A percentile compares a stretch with the other conserved stretches of the same genome.
Conservation (phyloP, 2,113 vertebrate genomes). For the Poicephalus gulielmi region DNA sequence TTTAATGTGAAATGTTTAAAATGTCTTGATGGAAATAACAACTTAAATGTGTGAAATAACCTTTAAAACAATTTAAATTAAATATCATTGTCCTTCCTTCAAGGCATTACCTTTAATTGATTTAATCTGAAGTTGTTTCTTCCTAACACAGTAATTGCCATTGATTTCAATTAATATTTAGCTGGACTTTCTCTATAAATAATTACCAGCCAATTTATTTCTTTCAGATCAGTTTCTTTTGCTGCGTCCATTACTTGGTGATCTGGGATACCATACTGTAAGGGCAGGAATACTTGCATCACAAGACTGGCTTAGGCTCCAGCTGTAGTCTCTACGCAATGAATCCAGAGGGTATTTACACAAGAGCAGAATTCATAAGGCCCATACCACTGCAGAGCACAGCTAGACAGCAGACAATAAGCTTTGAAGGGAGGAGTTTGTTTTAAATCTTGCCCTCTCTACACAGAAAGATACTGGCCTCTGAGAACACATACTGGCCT, state of each 20-base stretch:
- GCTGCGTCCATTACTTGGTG: neutral
- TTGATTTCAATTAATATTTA: constrained; percentile 70
- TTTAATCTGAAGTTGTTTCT: constrained; percentile 69
- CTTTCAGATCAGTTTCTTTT: neutral
- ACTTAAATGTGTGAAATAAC: constrained; percentile 43
- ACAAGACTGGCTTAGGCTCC: neutral
- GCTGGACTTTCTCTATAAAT: constrained; percentile 59
- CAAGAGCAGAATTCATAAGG: neutral
- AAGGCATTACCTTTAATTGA: constrained; percentile 70
- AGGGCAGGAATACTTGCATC: neutral
- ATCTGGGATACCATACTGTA: neutral
- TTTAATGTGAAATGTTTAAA: constrained; percentile 56
- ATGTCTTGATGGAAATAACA: constrained; percentile 51
- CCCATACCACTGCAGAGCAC: neutral
- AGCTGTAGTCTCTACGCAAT: neutral
- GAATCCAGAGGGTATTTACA: neutral
- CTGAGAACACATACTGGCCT: neutral
- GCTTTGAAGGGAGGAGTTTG: neutral
- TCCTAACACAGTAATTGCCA: constrained; percentile 66
- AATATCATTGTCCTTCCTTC: constrained; percentile 65
- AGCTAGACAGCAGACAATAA: neutral
- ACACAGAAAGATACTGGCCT: neutral
- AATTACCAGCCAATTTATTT: constrained; percentile 47
- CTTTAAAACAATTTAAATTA: constrained; percentile 71
- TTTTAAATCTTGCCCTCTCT: neutral